These are phyloP conservation scores for Ylistrum balloti DNA, from an alignment of 1,140 invertebrate species.

Conservation along the genomic window DNA sequence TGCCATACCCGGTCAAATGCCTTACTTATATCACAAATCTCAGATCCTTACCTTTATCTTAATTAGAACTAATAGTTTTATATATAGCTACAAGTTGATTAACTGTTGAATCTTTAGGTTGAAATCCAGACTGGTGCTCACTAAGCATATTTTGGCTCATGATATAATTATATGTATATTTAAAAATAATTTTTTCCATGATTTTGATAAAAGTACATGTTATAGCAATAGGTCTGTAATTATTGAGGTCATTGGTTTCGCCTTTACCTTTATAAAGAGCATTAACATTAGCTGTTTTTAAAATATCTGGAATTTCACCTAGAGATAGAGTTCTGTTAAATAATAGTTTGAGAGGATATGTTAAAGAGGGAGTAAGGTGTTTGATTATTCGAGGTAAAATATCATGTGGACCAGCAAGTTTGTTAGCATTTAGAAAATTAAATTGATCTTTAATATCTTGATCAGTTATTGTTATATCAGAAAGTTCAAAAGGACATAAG, in stretches of 20 bases:
- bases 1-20: slow-evolving; percentile 41
- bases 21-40: neutral
- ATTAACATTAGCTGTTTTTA: slow-evolving; percentile 51
- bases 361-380: slow-evolving; percentile 6
- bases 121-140: slow-evolving; percentile 33
- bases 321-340: slow-evolving; percentile 49
- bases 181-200: slow-evolving; percentile 44
- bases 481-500: neutral
- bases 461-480: neutral
- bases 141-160: neutral
- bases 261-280: too few relatives aligned
- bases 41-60: neutral
- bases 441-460: slow-evolving; percentile 43
- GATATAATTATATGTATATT: slow-evolving; percentile 43
- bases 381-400: slow-evolving; percentile 44
- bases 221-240: too few relatives aligned
- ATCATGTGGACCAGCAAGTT: slow-evolving; percentile 43
- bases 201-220: slow-evolving; percentile 50
- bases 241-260: slow-evolving; percentile 23
- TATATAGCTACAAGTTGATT: slow-evolving; percentile 20
- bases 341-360: slow-evolving; percentile 17
- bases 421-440: slow-evolving; percentile 43
- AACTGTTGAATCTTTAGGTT: slow-evolving; percentile 30
- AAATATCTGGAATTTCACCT: neutral
- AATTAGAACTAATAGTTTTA: neutral